Evolutionary conservation across 2,888 invertebrate species (phyloP), one percentile per base, ranked within the genome.

Genomic region (Adelphocoris suturalis): DNA sequence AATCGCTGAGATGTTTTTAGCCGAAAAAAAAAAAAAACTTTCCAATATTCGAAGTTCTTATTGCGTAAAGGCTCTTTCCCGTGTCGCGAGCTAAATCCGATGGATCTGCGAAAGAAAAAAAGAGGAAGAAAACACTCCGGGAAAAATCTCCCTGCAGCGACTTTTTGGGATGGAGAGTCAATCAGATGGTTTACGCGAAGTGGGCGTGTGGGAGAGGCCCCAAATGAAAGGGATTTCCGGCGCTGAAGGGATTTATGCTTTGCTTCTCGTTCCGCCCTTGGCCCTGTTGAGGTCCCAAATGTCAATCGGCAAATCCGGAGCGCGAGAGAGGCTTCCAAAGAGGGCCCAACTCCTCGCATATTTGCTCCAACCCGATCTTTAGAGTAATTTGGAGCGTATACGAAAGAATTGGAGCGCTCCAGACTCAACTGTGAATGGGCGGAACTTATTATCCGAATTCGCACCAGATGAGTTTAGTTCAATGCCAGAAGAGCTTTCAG

Each of bases 141-240:
- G 48, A 52, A 52, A 52, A 52, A 14, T 52, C 16, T 52, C 52
- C 16, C 52, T 52, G 37, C 37, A 3, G 52, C 52, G 19, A 61
- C 61, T 61, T n/a, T n/a, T 37, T 61, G 61, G 16, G 61, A 19
- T 19, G 61, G 61, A 19, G n/a, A 61, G 61, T 61, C 61, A 61
- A 61, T 61, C 61, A 61, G n/a, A 9, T 61, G 61, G 61, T 61
- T 61, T 61, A 76, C 76, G 76, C 2, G 76, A 76, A 28, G 76
- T 76, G 46, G 37, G 76, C 46, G 28, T 76, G 76, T 76, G 75
- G 3, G 75, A 75, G 75, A 5, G 27, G 28, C 16, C 16, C 52
- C 61, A 19, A 61, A 16, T 61, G 61, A 61, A 61, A 52, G 61
- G 61, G 61, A 61, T 16, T 61, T 61, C 19, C 14, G 61, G 19